Conservation (phyloP, 1,140 invertebrate species). For the Anagrus nilaparvatae region DNA sequence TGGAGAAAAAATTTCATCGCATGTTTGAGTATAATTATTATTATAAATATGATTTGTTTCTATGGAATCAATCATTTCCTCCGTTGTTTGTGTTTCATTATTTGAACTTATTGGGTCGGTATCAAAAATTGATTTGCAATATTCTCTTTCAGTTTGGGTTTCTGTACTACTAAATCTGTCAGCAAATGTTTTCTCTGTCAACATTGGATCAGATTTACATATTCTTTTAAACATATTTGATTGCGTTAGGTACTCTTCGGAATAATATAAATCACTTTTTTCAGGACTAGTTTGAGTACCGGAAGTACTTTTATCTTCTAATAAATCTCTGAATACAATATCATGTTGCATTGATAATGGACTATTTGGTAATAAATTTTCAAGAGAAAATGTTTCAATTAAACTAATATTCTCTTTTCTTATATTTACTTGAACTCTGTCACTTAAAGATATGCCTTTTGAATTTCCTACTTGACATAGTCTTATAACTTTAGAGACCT, state of each 20-base stretch:
- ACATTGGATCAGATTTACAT: slow-evolving; percentile 33
- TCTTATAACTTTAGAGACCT: slow-evolving; percentile 12
- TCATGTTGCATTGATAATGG: slow-evolving; percentile 34
- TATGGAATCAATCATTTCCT: slow-evolving; percentile 34
- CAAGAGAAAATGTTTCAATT: slow-evolving; percentile 28
- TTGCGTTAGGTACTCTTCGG: slow-evolving; percentile 32
- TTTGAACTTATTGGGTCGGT: slow-evolving; percentile 35
- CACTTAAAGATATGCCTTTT: slow-evolving; percentile 9
- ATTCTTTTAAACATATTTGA: slow-evolving; percentile 25
- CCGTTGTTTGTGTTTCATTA: slow-evolving; percentile 44
- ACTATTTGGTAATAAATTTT: slow-evolving; percentile 39
- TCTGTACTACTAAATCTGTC: slow-evolving; percentile 44
- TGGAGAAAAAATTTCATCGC: slow-evolving; percentile 43
- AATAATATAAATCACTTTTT: slow-evolving; percentile 30
- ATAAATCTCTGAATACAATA: slow-evolving; percentile 35
- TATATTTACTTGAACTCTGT: slow-evolving; percentile 15
- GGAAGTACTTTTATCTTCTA: slow-evolving; percentile 37
- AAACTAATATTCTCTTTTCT: slow-evolving; percentile 28
- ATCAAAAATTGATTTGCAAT: slow-evolving; percentile 31
- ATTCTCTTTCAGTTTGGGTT: slow-evolving; percentile 47
- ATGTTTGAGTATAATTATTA: slow-evolving; percentile 53
- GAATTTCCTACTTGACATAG: slow-evolving; percentile 10
- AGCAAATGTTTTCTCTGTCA: slow-evolving; percentile 32
- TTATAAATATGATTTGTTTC: slow-evolving; percentile 41
- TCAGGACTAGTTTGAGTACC: slow-evolving; percentile 39